Evolutionary conservation across 2,888 invertebrate species (phyloP).

Genomic region (Volucella zonaria): DNA sequence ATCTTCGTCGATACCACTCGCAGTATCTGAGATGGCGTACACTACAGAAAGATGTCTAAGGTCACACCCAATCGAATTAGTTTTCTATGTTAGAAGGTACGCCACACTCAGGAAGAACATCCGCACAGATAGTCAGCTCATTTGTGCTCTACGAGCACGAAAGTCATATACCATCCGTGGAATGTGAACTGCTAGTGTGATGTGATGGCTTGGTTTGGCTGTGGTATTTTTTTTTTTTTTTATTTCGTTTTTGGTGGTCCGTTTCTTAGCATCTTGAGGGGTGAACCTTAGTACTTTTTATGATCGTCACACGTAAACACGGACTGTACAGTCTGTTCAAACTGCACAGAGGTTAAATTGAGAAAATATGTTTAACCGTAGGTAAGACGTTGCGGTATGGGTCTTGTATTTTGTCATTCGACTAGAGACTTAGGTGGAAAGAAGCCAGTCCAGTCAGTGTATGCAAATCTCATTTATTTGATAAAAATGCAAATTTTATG

Average conservation of each 20-base stretch:
- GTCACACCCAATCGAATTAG: conserved; percentile 73
- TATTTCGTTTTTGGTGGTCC: conserved; percentile 31
- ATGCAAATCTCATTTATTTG: conserved; percentile 72
- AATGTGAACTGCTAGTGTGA: conserved; percentile 42
- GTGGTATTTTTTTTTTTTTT: not conserved
- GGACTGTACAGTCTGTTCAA: conserved; percentile 5
- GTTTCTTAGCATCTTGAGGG: conserved; percentile 12
- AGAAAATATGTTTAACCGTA: conserved; percentile 64
- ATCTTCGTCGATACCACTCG: conserved; percentile 12
- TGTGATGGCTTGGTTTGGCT: not conserved
- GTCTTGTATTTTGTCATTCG: conserved; percentile 67
- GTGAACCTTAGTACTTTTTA: conserved; percentile 62
- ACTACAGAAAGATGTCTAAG: conserved; percentile 24
- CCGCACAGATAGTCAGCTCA: conserved; percentile 50
- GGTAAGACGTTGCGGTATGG: conserved; percentile 29
- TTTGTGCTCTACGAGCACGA: conserved; percentile 38
- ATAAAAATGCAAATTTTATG: conserved; percentile 73
- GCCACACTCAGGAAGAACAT: conserved; percentile 48
- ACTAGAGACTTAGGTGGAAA: conserved; percentile 40
- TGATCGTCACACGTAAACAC: conserved; percentile 58
- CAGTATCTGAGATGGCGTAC: conserved; percentile 25
- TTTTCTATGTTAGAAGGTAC: conserved; percentile 65
- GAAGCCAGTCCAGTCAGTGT: conserved; percentile 42
- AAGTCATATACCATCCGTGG: conserved; percentile 56
- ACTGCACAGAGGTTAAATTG: conserved; percentile 70